phyloP scores from a whole-genome alignment of 2,797 vertebrate species.

The Gambusia yucatana region DNA sequence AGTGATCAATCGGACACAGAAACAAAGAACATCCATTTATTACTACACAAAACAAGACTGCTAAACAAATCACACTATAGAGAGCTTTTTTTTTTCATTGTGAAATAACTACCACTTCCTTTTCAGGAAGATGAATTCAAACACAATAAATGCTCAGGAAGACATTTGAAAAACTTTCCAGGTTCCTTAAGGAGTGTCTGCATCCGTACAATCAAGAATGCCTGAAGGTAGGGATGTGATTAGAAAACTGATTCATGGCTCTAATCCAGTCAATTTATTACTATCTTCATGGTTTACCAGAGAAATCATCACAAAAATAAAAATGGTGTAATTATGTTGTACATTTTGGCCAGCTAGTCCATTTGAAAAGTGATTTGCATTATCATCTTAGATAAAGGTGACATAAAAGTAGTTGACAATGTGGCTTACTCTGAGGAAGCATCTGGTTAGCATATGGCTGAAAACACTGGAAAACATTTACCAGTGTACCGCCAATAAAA shows the following conservation, averaged over 20 bases:
- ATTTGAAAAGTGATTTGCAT: not conserved
- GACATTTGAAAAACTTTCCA: not conserved
- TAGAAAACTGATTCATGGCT: not conserved
- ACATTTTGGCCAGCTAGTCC: not conserved
- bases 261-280: not conserved
- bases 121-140: not conserved
- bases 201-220: not conserved
- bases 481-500: not conserved
- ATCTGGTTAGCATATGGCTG: not conserved
- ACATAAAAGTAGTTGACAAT: not conserved
- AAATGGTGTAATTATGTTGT: not conserved
- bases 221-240: not conserved
- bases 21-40: not conserved
- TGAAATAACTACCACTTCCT: not conserved
- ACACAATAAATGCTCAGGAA: not conserved
- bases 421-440: conserved; percentile 2
- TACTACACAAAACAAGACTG: not conserved
- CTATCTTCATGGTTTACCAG: not conserved
- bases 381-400: not conserved
- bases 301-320: not conserved
- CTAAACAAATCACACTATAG: not conserved
- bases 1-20: no score
- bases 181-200: not conserved
- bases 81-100: not conserved
- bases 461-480: not conserved